Evolutionary conservation across 2,888 invertebrate species (phyloP).

Genomic region (Dorcus parallelipipedus): DNA sequence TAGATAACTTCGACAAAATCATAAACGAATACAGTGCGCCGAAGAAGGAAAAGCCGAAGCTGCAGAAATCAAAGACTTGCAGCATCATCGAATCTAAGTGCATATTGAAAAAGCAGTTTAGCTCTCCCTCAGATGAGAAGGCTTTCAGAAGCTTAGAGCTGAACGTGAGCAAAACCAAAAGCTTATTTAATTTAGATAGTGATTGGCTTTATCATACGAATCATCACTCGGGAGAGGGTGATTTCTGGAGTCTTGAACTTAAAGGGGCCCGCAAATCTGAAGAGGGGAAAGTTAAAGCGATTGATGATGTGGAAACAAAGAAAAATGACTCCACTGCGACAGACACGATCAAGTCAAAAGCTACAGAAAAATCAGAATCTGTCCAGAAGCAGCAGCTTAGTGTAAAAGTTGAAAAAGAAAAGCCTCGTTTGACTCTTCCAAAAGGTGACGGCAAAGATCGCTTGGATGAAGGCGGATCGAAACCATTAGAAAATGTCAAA

Average conservation of each 20-base stretch:
- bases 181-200: constrained; percentile 57
- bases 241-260: constrained; percentile 1
- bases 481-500: not conserved
- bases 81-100: constrained; percentile 68
- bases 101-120: constrained; percentile 56
- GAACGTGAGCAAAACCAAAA: constrained; percentile 46
- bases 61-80: constrained; percentile 69
- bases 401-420: no score
- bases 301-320: not conserved
- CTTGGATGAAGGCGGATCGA: not conserved
- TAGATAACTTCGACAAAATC: constrained; percentile 56
- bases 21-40: constrained; percentile 47
- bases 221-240: constrained; percentile 12
- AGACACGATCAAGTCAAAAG: not conserved
- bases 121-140: constrained; percentile 21
- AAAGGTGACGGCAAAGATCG: not conserved
- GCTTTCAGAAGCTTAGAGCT: constrained; percentile 7
- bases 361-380: not conserved
- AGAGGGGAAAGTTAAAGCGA: not conserved
- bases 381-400: no score
- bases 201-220: constrained; percentile 35
- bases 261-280: constrained; percentile 13
- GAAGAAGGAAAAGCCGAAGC: constrained; percentile 51
- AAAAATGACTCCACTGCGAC: not conserved
- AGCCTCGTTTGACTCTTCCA: no score